Percentiles rank a stretch among this genome's conserved stretches.
phyloP scores from a whole-genome alignment of 30 jellyfish, hydroid and myxozoan species.

The Catostylus mosaicus region DNA sequence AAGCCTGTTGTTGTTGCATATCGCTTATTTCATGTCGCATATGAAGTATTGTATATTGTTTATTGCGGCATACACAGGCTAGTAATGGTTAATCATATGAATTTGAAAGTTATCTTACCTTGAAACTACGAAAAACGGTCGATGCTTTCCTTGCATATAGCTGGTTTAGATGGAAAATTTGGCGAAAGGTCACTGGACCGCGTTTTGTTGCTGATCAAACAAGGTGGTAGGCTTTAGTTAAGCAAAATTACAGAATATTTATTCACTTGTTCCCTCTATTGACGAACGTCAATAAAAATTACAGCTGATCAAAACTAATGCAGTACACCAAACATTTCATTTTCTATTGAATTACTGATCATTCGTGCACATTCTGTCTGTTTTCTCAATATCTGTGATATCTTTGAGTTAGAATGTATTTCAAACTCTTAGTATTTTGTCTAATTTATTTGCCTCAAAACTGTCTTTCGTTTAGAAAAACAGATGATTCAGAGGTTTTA shows the following conservation, averaged over 20 bases:
- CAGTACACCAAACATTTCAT: no score
- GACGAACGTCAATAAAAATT: not conserved
- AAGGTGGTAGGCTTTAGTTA: not conserved
- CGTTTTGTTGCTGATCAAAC: slow-evolving; percentile 10
- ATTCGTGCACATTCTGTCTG: no score
- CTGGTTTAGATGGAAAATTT: not conserved
- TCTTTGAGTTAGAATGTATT: no score
- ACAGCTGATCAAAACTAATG: slow-evolving; percentile 1
- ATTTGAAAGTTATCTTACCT: not conserved
- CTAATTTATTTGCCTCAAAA: not conserved
- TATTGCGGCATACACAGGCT: no score
- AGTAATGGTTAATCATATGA: no score
- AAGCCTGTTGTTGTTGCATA: no score
- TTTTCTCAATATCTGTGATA: no score
- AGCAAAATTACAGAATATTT: not conserved
- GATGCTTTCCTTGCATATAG: not conserved
- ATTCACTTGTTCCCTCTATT: not conserved
- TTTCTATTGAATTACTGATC: no score
- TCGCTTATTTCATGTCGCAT: no score
- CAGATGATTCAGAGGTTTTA: slow-evolving; percentile 24
- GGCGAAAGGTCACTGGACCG: slow-evolving; percentile 1
- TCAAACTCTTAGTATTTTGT: no score
- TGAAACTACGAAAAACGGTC: not conserved
- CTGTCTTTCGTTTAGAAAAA: slow-evolving; percentile 43
- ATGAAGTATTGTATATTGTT: no score